phyloP scores from a whole-genome alignment of 2,888 invertebrate genomes.

The Pseudeuparius sepicola region DNA sequence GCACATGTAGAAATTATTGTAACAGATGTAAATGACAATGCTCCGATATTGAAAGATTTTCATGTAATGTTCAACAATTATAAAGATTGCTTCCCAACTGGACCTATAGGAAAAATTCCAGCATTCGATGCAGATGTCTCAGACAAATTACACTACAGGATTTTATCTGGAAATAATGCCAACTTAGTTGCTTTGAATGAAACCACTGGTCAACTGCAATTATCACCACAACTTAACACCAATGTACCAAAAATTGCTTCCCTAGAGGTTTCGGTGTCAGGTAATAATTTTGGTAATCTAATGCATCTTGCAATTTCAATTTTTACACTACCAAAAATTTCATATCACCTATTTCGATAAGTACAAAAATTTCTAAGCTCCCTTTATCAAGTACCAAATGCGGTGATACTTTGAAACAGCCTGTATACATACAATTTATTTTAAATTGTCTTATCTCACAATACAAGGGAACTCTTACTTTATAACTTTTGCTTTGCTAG shows the following conservation, averaged over 20 bases:
- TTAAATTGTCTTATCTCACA: too few relatives aligned
- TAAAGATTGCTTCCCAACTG: constrained; percentile 86
- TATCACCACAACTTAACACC: constrained; percentile 89
- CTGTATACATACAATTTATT: too few relatives aligned
- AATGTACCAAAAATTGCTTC: constrained; percentile 89
- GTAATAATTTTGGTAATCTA: too few relatives aligned
- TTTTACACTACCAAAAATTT: too few relatives aligned
- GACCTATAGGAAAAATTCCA: constrained; percentile 82
- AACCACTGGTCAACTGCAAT: constrained; percentile 70
- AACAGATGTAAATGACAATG: constrained; percentile 92
- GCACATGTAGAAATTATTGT: constrained; percentile 81
- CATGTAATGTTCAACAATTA: constrained; percentile 87
- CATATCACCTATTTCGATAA: too few relatives aligned
- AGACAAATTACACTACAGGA: constrained; percentile 71
- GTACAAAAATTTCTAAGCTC: too few relatives aligned
- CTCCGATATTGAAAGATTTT: constrained; percentile 85
- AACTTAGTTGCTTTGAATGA: constrained; percentile 76
- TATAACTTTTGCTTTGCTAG: too few relatives aligned
- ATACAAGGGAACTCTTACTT: too few relatives aligned
- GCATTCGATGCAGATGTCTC: constrained; percentile 92
- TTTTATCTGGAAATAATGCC: constrained; percentile 88
- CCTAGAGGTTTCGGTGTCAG: constrained; percentile 72
- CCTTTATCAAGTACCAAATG: too few relatives aligned
- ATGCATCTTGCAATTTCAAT: too few relatives aligned
- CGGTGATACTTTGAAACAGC: too few relatives aligned